Conservation (phyloP, 2,113 vertebrate species). For the Geococcyx californianus region DNA sequence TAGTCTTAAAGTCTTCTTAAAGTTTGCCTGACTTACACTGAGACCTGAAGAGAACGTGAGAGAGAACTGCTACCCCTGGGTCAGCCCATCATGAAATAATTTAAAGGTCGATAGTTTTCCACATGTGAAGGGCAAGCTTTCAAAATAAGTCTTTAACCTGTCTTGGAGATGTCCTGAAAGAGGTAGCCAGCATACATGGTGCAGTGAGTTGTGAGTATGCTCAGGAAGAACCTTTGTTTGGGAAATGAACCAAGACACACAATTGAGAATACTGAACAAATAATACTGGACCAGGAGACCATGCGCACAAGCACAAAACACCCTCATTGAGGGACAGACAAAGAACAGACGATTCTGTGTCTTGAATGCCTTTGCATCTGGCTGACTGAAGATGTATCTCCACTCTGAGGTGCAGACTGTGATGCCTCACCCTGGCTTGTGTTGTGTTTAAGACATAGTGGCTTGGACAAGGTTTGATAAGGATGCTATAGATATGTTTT, state of each 20-base stretch:
- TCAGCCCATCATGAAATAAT: neutral
- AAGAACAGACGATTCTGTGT: neutral
- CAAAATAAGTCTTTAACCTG: neutral
- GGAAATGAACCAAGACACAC: neutral
- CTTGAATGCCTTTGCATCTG: neutral
- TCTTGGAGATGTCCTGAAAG: neutral
- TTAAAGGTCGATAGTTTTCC: neutral
- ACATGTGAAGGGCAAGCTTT: neutral
- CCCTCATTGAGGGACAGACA: neutral
- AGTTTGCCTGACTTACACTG: neutral
- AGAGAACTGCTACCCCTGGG: neutral
- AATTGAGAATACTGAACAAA: neutral
- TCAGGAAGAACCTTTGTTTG: neutral
- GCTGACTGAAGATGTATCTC: neutral
- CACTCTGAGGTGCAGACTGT: neutral
- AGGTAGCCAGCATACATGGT: neutral
- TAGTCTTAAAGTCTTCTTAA: neutral
- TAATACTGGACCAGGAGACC: neutral
- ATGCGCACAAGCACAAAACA: rapidly evolving
- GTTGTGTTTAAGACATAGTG: neutral
- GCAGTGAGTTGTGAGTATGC: neutral
- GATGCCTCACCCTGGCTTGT: neutral
- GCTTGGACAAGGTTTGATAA: neutral
- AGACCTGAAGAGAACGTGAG: neutral
- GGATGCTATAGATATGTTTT: neutral